A percentile compares a stretch with the other conserved stretches of the same genome.
Conservation (phyloP, 2,113 vertebrate species). For the Zosterops hypoxanthus region DNA sequence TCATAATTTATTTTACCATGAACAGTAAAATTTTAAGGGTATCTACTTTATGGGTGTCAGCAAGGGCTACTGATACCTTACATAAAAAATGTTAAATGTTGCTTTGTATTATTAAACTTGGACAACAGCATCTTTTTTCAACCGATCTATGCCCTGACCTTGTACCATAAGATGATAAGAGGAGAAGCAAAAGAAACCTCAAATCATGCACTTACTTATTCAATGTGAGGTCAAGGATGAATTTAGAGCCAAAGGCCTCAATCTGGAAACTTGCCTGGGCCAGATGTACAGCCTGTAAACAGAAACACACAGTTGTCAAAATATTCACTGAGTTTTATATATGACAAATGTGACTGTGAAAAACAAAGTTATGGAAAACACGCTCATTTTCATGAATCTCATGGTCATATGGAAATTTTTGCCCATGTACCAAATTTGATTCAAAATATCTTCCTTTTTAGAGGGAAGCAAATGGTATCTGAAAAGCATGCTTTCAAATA, state of each 20-base stretch:
- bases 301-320: conserved; percentile 43
- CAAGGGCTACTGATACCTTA: neutral
- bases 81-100: neutral
- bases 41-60: neutral
- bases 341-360: neutral
- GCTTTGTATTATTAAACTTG: neutral
- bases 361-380: neutral
- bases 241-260: conserved; percentile 91
- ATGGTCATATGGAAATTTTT: neutral
- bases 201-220: conserved; percentile 89
- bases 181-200: neutral
- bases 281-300: conserved; percentile 87
- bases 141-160: neutral
- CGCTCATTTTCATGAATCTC: neutral
- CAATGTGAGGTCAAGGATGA: conserved; percentile 92
- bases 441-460: neutral
- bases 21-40: neutral
- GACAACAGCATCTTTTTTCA: neutral
- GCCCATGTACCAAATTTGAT: neutral
- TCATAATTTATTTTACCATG: neutral
- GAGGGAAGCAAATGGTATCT: neutral
- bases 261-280: conserved; percentile 95
- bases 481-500: neutral
- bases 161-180: neutral
- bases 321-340: neutral